Evolutionary conservation across 2,888 invertebrate species (phyloP), one percentile per base, ranked within the genome.

Genomic region (Adineta ricciae): DNA sequence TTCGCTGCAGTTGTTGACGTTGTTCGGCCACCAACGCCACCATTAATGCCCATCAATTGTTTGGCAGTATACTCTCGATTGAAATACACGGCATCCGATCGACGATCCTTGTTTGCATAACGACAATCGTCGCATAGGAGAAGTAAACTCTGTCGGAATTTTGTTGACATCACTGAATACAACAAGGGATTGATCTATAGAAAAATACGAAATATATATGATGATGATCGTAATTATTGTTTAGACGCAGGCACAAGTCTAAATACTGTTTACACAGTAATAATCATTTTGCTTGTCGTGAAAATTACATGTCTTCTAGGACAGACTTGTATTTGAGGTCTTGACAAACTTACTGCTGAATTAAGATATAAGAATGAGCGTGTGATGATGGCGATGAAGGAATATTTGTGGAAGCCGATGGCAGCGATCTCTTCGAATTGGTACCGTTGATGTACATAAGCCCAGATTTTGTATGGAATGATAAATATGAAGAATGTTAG

Each of bases 111-210:
- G 19, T 27, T 19, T 64, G 64, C 0, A 32, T 16, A 32, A 64
- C 64, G 64, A 64, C 64, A 64, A 32, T 64, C 64, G 32, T 64
- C 64, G 7, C 16, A 64, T 16, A 64, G 7, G 1, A 27, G 24
- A 78, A 78, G 3, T 41, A 78, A 78, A 41, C 78, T 78, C 41
- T 78, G 78, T n/a, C 78, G 78, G n/a, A 78, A 78, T 78, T 78
- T 78, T 14, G 78, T 78, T 41, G 78, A 78, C 78, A 78, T 78
- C 4, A 78, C 32, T 2, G 41, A 78, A 41, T 78, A 78, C 0
- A 78, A 9, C 4, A 78, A n/a, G 9, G 78, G 78, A 78, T 78
- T 78, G n/a, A 78, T 38, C 64, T 64, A 32, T 8, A 16, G 3
- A 52, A 52, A 21, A 50, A 50, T 7, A 2, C 14, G 8, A 49